Base-by-base conservation (phyloP, 2,888 invertebrate species). In the Drosophila austrosaltans region DNA sequence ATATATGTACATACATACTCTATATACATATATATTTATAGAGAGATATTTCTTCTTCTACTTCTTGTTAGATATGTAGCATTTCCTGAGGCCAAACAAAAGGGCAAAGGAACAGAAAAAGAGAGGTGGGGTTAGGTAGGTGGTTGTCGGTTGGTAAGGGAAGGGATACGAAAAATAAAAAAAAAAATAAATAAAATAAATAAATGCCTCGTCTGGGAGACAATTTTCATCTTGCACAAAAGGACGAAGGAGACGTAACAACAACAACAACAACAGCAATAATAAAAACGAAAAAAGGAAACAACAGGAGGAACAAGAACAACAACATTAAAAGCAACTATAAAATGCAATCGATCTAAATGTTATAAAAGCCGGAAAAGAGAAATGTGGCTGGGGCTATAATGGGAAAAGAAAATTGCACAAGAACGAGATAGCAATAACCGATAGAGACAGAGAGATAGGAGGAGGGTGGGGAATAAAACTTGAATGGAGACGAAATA, bases 301-400 rank as follows among this genome's bases (percentile, higher is more conserved):
- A 40, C 40, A 40, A 40, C 40, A n/a, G n/a, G 10, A 48, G 39
- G 53, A 71, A 67, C 63, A 63, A 62, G 60, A 54, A 54, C 68
- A 72, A 63, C 57, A 63, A 82, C 89, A 89, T 83, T 83, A 83
- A 89, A 89, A 86, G 78, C 88, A 89, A 86, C 84, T 89, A 83
- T 88, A 89, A 89, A 89, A 89, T 84, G 84, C 89, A 89, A 89
- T 89, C 89, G 89, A 84, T 89, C 83, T 83, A 89, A 83, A 79
- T 68, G 79, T 79, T 87, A 89, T 81, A 89, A 83, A 75, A 39
- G 48, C 89, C 87, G 83, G 87, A 87, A 83, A 89, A 87, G 77
- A 87, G 71, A 71, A 87, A 89, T 89, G 82, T 81, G 87, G 69
- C 87, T 84, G 89, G 89, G 70, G 20, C 69, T 86, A 75, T 89